Base-by-base conservation (phyloP, 1,140 invertebrate species). In the Micrasema minimum region DNA sequence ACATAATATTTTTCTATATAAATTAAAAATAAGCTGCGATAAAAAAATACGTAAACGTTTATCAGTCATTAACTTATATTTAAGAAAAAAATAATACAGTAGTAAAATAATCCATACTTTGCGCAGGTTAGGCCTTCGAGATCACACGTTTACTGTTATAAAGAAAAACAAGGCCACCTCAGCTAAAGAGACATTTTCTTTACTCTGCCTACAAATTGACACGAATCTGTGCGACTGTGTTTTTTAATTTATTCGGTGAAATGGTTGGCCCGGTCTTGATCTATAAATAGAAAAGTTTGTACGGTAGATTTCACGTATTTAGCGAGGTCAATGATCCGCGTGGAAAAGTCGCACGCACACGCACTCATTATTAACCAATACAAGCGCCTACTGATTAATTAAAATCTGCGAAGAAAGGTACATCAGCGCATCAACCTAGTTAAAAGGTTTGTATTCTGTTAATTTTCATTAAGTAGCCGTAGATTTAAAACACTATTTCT, bases 241-340 rank as follows among this genome's bases (percentile, higher is more conserved):
- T 51, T 23, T 23, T 51, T 18, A 51, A 16, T 7, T 4, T 18
- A n/a, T 20, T 41, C 2, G 11, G 48, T 48, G 16, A 20, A 22
- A 4, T 43, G 5, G 38, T 41, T 59, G 38, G 20, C 31, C 55
- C 11, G 18, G 35, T 14, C 37, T 12, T 35, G 35, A 20, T 20
- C 55, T 59, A 43, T 38, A 20, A 38, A 41, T 59, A 41, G 55
- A 59, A 59, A 55, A 55, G 50, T 9, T 31, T 16, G 51, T 55
- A 55, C 51, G 22, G 9, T 37, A 55, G 35, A 59, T 59, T 59
- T 59, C 37, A 23, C 55, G 55, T 59, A 41, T 41, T 55, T 2
- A 31, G 37, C 31, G 55, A 16, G 55, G 55, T 59, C 55, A 16
- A 59, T 11, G 37, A 1, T 35, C 55, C 37, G 23, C 35, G 37